Percentiles rank a stretch among this genome's conserved stretches.
Conservation (phyloP, 2,113 vertebrate species). For the Gymnogyps californianus region DNA sequence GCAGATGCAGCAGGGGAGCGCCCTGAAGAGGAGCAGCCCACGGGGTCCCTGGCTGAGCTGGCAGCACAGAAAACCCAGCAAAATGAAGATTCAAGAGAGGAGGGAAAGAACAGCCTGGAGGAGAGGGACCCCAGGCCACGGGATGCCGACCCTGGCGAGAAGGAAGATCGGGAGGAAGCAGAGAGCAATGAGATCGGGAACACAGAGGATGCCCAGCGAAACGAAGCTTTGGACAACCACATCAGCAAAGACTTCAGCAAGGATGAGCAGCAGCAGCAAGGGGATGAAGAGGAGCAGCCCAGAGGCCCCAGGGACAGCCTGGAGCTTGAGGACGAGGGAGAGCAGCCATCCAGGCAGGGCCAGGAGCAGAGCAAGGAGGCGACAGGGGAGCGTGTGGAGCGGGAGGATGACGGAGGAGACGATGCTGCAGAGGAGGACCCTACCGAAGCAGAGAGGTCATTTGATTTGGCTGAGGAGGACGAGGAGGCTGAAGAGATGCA, state of each 20-base stretch:
- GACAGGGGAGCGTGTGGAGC: neutral
- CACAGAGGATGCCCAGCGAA: neutral
- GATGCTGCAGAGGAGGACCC: slow-evolving; percentile 51
- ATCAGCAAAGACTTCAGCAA: slow-evolving; percentile 42
- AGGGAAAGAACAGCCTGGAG: slow-evolving; percentile 36
- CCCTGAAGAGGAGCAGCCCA: slow-evolving; percentile 39
- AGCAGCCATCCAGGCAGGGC: neutral
- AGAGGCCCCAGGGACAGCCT: neutral
- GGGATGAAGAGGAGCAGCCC: slow-evolving; percentile 10
- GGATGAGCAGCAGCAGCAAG: slow-evolving; percentile 29
- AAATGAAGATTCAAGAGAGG: slow-evolving; percentile 56
- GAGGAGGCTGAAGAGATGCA: slow-evolving; percentile 42
- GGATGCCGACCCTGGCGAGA: neutral
- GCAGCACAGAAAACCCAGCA: slow-evolving; percentile 24
- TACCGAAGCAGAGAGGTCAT: neutral
- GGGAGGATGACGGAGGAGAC: slow-evolving; percentile 17
- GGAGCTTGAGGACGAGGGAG: neutral
- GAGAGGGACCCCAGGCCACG: neutral
- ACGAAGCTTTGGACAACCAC: slow-evolving; percentile 48
- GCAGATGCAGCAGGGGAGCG: slow-evolving; percentile 63
- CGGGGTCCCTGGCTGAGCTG: slow-evolving; percentile 50
- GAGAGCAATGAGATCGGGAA: slow-evolving; percentile 40
- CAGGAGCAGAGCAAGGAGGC: slow-evolving; percentile 16
- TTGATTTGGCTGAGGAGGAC: neutral
- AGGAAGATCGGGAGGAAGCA: neutral